Conservation (phyloP, 2,888 invertebrate genomes). For the Drosophila neutralis region DNA sequence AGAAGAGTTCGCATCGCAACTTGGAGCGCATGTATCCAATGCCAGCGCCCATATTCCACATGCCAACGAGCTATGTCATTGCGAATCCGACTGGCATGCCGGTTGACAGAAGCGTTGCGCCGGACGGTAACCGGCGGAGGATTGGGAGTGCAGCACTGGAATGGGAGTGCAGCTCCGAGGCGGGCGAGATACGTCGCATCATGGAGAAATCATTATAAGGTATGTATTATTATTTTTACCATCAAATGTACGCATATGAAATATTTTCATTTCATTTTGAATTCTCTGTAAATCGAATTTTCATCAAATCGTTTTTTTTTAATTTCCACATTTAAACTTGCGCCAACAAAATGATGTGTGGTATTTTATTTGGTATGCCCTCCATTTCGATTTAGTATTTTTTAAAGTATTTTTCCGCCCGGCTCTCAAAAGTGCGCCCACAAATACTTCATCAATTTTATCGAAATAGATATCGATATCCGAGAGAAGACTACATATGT, state of each 20-base stretch:
- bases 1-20: constrained; percentile 70
- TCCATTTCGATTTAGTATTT: neutral
- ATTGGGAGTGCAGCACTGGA: constrained; percentile 82
- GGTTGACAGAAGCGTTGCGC: constrained; percentile 41
- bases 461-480: constrained; percentile 38
- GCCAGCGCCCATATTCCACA: constrained; percentile 50
- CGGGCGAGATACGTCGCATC: constrained; percentile 89
- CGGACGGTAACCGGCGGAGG: constrained; percentile 33
- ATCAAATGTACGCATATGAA: no score
- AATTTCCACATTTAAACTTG: neutral
- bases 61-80: constrained; percentile 36
- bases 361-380: neutral
- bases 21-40: constrained; percentile 67
- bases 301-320: neutral
- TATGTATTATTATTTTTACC: constrained; percentile 1
- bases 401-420: constrained; percentile 1
- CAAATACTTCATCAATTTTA: neutral
- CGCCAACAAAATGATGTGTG: neutral
- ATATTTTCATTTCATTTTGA: neutral
- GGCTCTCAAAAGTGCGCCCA: neutral
- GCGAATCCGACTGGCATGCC: constrained; percentile 49
- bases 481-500: constrained; percentile 3
- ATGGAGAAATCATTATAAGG: constrained; percentile 75
- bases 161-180: constrained; percentile 90
- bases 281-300: neutral